These are phyloP conservation scores for Megaceryle alcyon DNA, from an alignment of 2,797 vertebrate species.

Conservation along the genomic window DNA sequence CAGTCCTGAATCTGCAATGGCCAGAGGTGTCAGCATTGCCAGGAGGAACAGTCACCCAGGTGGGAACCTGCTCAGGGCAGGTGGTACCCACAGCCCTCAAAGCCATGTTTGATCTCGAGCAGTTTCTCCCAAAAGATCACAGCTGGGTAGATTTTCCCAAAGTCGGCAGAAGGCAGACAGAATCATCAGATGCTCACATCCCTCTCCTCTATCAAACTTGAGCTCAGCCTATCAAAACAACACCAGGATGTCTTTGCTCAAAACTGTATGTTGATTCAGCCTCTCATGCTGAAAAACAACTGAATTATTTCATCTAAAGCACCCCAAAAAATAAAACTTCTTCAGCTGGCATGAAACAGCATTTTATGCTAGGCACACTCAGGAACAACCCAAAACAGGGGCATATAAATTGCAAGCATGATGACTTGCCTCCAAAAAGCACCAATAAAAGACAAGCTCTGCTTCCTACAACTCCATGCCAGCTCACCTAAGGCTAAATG, in stretches of 20 bases:
- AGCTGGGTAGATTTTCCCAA: not conserved
- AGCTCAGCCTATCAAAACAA: not conserved
- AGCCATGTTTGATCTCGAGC: not conserved
- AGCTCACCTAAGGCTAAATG: not conserved
- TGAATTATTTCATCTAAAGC: not conserved
- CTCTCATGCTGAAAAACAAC: not conserved
- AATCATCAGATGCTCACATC: not conserved
- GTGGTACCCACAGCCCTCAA: not conserved
- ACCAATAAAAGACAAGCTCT: not conserved
- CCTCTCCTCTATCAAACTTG: not conserved
- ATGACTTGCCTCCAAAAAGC: not conserved
- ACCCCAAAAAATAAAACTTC: not conserved
- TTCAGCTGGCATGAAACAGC: not conserved
- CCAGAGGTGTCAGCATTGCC: not conserved
- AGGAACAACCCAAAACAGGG: not conserved
- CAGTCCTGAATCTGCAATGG: not conserved
- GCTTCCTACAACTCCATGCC: not conserved
- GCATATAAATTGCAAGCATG: not conserved
- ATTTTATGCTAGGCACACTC: not conserved
- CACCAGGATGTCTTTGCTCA: not conserved
- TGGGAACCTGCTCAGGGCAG: not conserved
- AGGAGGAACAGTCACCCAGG: not conserved
- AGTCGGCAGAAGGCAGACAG: not conserved
- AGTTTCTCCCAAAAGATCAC: not conserved
- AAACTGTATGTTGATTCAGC: conserved; percentile 4